Evolutionary conservation across 2,113 vertebrate genomes (phyloP).

Genomic region (Ceyx melanurus): DNA sequence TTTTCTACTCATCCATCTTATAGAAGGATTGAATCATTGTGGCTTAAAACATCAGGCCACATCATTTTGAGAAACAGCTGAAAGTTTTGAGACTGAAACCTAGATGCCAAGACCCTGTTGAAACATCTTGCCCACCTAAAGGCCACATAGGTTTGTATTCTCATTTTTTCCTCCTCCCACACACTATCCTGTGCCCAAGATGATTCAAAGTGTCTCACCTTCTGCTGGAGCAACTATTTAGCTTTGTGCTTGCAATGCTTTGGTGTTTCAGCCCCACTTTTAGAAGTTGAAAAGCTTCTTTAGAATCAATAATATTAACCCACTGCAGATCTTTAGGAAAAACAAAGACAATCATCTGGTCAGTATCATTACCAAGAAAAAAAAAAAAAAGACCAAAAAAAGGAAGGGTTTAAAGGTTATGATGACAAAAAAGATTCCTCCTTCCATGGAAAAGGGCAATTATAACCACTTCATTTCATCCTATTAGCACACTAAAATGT

Average conservation of each 20-base stretch:
- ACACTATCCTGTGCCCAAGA: neutral
- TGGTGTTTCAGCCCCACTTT: slow-evolving; percentile 90
- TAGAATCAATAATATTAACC: slow-evolving; percentile 87
- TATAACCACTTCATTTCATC: neutral
- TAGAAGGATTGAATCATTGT: neutral
- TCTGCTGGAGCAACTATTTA: slow-evolving; percentile 91
- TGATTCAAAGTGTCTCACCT: slow-evolving; percentile 77
- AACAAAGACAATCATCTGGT: neutral
- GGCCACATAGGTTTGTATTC: neutral
- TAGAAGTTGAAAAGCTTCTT: slow-evolving; percentile 89
- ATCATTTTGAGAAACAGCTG: too few relatives aligned
- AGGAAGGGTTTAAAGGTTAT: neutral
- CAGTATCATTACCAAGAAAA: neutral
- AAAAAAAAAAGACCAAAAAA: neutral
- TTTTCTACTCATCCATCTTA: neutral
- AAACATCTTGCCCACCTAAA: neutral
- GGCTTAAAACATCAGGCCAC: neutral
- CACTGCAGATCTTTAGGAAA: slow-evolving; percentile 86
- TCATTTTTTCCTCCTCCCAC: neutral
- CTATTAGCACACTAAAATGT: neutral
- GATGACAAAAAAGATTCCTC: neutral
- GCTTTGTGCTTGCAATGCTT: slow-evolving; percentile 89
- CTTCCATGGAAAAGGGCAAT: neutral
- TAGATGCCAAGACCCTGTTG: neutral
- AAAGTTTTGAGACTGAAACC: neutral